Base-by-base conservation (phyloP, 2,797 vertebrate species). In the Adrianichthys oophorus region DNA sequence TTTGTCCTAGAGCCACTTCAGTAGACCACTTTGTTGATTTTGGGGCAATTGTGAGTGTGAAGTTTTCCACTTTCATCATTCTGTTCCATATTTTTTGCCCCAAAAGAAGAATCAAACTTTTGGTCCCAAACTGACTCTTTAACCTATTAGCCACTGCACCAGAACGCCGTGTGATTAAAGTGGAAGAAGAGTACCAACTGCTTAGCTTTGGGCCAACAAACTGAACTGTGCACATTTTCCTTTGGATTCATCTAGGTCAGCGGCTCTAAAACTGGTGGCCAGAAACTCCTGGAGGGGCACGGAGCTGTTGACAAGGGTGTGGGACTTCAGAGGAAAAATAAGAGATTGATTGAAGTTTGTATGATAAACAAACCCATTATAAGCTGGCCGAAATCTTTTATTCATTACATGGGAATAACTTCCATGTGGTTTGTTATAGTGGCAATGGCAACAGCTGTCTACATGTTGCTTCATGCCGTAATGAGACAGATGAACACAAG, bases 311-410 rank as follows among this genome's bases (percentile, higher is more conserved):
- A 49, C 37, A 26, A 21, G 23, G 26, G 13, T 21, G 49, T 41
- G 18, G 13, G 46, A 40, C 1, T 43, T 24, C 42, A 24, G 21
- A 41, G 15, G 15, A 49, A 50, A 50, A 44, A 24, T 17, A 47
- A 44, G 15, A 8, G 41, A 2, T 24, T 6, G 19, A 29, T 17
- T 2, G 18, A 41, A 50, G 32, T 43, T 21, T 15, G 43, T 40
- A 15, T 3, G 43, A 19, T 45, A 55, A 70, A 59, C 48, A 37
- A 47, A 55, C 15, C 41, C 18, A 24, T 32, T 29, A 41, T 16
- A 17, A 29, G 29, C 49, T 51, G 56, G 37, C 56, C 47, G 54
- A 47, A 59, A 70, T 64, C 40, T 50, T 15, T 55, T 46, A 64
- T 49, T 64, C 52, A 44, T 70, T 46, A 46, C 17, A 45, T 47